Evolutionary conservation across 1,140 invertebrate genomes (phyloP).

Genomic region (Drosophila asahinai): DNA sequence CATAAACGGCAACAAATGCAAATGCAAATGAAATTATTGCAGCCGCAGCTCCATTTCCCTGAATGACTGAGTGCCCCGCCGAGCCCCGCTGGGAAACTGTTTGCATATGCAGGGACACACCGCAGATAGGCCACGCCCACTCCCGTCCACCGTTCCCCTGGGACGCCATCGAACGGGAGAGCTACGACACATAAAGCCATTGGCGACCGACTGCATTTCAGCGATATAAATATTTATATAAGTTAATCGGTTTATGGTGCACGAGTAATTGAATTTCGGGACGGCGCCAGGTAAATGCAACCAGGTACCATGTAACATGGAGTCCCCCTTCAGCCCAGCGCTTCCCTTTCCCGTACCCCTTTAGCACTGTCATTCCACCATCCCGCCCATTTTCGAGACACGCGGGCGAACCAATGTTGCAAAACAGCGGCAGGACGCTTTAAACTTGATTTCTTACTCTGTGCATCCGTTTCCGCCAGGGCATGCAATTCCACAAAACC

Average conservation of each 20-base stretch:
- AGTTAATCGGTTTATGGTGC: conserved; percentile 82
- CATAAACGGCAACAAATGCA: conserved; percentile 81
- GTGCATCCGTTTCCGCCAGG: conserved; percentile 20
- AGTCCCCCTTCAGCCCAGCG: not conserved
- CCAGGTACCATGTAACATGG: conserved; percentile 44
- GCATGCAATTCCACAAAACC: not conserved
- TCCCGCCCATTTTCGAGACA: not conserved
- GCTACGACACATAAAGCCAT: conserved; percentile 55
- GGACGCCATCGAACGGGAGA: conserved; percentile 1
- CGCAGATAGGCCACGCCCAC: conserved; percentile 38
- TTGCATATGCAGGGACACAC: conserved; percentile 77
- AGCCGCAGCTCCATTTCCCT: conserved; percentile 46
- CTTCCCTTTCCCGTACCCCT: not conserved
- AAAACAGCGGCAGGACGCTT: conserved; percentile 18
- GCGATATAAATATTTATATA: conserved; percentile 82
- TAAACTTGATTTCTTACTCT: conserved; percentile 49
- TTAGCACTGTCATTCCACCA: not conserved
- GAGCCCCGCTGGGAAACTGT: conserved; percentile 51
- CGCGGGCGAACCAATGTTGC: conserved; percentile 17
- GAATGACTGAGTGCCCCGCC: conserved; percentile 20
- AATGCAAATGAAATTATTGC: conserved; percentile 79
- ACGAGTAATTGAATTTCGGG: conserved; percentile 79
- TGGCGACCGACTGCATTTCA: conserved; percentile 67
- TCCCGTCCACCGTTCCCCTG: not conserved
- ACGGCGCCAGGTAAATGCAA: conserved; percentile 55